Percentiles rank a stretch among this genome's conserved stretches.
These are phyloP conservation scores for Nestor notabilis DNA, from an alignment of 2,113 vertebrate species.

Conservation along the genomic window DNA sequence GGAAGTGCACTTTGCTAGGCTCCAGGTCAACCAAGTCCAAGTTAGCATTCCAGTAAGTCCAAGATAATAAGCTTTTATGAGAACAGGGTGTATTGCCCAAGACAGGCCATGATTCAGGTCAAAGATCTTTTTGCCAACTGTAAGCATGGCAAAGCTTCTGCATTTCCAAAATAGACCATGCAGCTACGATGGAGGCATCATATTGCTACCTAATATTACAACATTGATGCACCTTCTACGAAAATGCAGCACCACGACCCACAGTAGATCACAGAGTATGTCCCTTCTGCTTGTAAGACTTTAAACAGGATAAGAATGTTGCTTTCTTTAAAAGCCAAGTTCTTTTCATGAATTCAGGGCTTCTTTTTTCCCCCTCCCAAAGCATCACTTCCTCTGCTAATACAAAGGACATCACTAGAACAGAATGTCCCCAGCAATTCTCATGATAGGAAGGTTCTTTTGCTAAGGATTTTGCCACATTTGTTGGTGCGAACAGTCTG, in stretches of 20 bases:
- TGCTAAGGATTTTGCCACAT: neutral
- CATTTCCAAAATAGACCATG: neutral
- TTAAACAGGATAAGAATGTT: neutral
- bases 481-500: neutral
- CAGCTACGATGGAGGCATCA: neutral
- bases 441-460: neutral
- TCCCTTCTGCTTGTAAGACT: neutral
- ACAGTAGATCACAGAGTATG: neutral
- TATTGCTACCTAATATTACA: neutral
- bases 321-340: neutral
- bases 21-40: neutral
- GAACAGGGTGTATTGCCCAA: neutral
- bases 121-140: neutral
- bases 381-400: neutral
- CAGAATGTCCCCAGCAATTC: neutral
- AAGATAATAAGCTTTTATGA: neutral
- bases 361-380: neutral
- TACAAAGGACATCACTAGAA: neutral
- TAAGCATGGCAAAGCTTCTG: neutral
- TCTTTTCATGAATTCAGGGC: neutral
- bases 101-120: neutral
- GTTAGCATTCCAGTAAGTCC: neutral
- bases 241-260: neutral
- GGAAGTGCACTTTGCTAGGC: neutral
- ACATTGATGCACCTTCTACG: neutral